Conservation (phyloP, 2,113 vertebrate species). For the Cettia cetti region DNA sequence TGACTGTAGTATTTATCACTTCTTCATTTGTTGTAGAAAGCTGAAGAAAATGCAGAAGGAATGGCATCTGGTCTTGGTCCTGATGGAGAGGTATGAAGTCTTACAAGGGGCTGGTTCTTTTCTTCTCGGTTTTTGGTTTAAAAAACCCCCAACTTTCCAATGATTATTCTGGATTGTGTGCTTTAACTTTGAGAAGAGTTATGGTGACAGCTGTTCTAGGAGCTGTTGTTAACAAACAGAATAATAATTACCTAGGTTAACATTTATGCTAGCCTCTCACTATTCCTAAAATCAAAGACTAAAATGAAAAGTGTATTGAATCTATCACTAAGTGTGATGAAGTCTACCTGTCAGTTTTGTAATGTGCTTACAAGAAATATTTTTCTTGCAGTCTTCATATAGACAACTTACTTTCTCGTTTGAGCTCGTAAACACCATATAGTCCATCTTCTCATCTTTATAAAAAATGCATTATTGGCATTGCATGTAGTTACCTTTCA, state of each 20-base stretch:
- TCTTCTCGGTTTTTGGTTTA: background rate
- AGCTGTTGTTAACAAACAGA: background rate
- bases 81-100: slow-evolving; percentile 89
- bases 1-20: background rate
- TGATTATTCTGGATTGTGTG: background rate
- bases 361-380: background rate
- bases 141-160: background rate
- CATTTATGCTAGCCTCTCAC: background rate
- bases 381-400: background rate
- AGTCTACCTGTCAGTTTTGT: background rate
- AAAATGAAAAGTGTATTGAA: background rate
- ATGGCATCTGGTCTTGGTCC: slow-evolving; percentile 86
- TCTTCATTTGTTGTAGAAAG: slow-evolving; percentile 76
- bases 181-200: background rate
- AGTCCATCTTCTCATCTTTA: background rate
- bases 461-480: background rate
- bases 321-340: background rate
- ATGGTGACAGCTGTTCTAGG: background rate
- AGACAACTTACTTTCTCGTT: background rate
- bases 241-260: background rate
- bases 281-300: background rate
- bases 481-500: background rate
- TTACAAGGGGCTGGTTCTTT: background rate
- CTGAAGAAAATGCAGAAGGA: slow-evolving; percentile 88
- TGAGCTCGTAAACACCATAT: background rate